Percentiles rank a stretch among this genome's conserved stretches.
Conservation (phyloP, 1,140 invertebrate species). For the Bombus confusus region DNA sequence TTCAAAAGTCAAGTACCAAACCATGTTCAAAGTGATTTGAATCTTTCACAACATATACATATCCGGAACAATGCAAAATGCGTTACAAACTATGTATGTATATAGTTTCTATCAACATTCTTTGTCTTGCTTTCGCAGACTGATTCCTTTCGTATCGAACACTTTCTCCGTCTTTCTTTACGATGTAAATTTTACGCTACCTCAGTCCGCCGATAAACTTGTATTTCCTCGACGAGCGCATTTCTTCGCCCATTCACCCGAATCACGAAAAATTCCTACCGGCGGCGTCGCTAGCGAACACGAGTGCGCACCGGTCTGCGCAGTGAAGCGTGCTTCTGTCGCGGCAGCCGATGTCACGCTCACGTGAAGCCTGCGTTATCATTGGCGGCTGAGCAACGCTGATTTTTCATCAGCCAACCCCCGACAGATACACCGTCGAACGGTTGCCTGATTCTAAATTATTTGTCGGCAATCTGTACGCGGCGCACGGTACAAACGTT, state of each 20-base stretch:
- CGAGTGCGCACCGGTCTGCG: conserved; percentile 47
- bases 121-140: background rate
- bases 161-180: conserved; percentile 22
- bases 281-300: conserved; percentile 47
- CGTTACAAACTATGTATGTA: background rate
- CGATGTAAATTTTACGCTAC: background rate
- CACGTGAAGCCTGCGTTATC: conserved; percentile 41
- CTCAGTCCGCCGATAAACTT: conserved; percentile 14
- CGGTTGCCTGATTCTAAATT: conserved; percentile 48
- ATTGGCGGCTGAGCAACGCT: background rate
- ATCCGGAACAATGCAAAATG: background rate
- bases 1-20: background rate
- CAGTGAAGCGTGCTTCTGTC: conserved; percentile 62
- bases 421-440: background rate
- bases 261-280: conserved; percentile 78
- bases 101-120: background rate
- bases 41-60: background rate
- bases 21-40: background rate
- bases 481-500: conserved; percentile 6
- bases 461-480: conserved; percentile 50
- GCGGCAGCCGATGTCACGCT: conserved; percentile 48
- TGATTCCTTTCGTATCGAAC: background rate
- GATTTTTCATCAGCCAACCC: conserved; percentile 25
- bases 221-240: conserved; percentile 54
- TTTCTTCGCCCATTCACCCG: conserved; percentile 80